These are phyloP conservation scores for Onychorhynchus coronatus DNA, from an alignment of 2,113 vertebrate genomes.

Conservation along the genomic window DNA sequence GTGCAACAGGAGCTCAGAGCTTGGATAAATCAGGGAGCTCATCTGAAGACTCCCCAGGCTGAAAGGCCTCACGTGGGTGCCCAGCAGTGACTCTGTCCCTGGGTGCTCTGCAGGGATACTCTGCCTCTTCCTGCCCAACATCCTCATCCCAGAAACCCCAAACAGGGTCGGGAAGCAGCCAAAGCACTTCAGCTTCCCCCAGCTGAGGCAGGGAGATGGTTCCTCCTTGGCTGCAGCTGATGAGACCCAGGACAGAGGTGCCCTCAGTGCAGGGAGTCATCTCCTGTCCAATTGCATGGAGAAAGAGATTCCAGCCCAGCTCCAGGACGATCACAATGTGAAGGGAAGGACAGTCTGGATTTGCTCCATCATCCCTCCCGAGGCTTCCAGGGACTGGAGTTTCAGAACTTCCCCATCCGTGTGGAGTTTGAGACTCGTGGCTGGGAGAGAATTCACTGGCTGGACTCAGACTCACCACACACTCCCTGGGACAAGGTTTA, in stretches of 20 bases:
- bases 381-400: not conserved
- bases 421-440: not conserved
- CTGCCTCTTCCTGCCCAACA: not conserved
- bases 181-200: not conserved
- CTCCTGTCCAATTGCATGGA: not conserved
- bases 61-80: not conserved
- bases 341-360: not conserved
- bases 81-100: not conserved
- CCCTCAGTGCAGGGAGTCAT: not conserved
- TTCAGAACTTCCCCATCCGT: not conserved
- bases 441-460: not conserved
- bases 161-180: not conserved
- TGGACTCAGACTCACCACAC: not conserved
- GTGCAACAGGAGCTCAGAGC: not conserved
- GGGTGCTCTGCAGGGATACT: not conserved
- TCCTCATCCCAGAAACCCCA: not conserved
- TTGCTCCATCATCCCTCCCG: not conserved
- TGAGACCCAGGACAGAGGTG: not conserved
- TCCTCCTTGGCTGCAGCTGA: not conserved
- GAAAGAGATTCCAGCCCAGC: not conserved
- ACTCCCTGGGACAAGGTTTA: not conserved
- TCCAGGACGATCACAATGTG: not conserved
- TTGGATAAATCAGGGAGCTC: not conserved
- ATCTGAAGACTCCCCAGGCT: not conserved
- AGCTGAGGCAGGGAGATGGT: fast-evolving